phyloP scores from a whole-genome alignment of 2,888 invertebrate species.

The Cerastis rubricosa region DNA sequence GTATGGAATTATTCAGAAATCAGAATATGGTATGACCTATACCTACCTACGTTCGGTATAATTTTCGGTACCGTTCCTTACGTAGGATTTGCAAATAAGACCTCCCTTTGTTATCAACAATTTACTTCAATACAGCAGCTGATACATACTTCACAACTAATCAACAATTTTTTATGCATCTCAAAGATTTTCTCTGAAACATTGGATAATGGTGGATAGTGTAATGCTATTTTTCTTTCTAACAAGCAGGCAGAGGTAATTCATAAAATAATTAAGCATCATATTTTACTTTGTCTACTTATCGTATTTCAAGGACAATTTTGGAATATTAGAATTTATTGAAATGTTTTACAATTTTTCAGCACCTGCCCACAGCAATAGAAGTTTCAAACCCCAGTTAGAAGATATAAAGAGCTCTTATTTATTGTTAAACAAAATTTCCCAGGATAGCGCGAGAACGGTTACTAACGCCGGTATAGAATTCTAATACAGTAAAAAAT shows the following conservation, averaged over 20 bases:
- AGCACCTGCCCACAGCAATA: conserved; percentile 70
- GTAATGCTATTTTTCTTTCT: not conserved
- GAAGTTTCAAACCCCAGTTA: conserved; percentile 81
- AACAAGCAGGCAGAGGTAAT: not conserved
- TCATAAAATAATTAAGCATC: not conserved
- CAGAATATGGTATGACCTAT: not conserved
- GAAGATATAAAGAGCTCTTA: conserved; percentile 86
- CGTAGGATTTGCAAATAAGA: not conserved
- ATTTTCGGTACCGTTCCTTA: not conserved
- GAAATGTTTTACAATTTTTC: conserved; percentile 62
- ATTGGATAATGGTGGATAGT: not conserved
- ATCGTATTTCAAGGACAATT: not conserved
- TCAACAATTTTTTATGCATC: not conserved
- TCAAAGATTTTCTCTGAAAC: not conserved
- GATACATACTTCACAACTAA: not conserved
- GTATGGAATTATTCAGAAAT: conserved; percentile 11
- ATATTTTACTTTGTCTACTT: not conserved
- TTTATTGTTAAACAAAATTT: conserved; percentile 76
- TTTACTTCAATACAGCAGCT: not conserved
- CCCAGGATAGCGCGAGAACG: conserved; percentile 53
- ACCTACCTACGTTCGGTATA: not conserved
- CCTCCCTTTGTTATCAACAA: not conserved
- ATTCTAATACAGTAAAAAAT: conserved; percentile 24
- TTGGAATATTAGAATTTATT: conserved; percentile 15
- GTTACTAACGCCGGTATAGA: conserved; percentile 64